A percentile compares a stretch with the other conserved stretches of the same genome.
These are phyloP conservation scores for Hydriomena furcata DNA, from an alignment of 2,888 invertebrate species.

Conservation along the genomic window DNA sequence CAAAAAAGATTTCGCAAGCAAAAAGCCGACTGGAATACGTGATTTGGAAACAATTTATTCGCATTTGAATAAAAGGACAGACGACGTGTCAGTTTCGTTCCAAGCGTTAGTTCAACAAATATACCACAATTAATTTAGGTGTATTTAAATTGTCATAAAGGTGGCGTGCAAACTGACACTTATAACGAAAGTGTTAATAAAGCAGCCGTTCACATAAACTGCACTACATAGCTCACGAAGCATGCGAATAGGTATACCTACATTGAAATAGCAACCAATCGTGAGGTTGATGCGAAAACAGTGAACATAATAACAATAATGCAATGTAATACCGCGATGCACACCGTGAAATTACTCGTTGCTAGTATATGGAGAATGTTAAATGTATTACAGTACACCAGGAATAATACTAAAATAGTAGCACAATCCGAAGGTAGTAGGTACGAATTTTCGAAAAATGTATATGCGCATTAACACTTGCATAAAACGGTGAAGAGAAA, in stretches of 20 bases:
- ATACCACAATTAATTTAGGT: too few relatives aligned
- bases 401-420: too few relatives aligned
- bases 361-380: background rate
- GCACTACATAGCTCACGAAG: conserved; percentile 7
- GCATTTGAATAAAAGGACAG: too few relatives aligned
- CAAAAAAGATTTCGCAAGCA: background rate
- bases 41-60: background rate
- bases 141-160: background rate
- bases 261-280: conserved; percentile 6
- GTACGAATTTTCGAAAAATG: too few relatives aligned
- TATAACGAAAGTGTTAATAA: conserved; percentile 14
- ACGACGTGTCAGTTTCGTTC: too few relatives aligned
- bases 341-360: conserved; percentile 8
- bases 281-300: background rate
- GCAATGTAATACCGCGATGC: background rate
- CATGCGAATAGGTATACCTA: conserved; percentile 10
- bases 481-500: too few relatives aligned
- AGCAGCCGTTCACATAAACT: conserved; percentile 1
- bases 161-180: conserved; percentile 14
- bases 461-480: too few relatives aligned
- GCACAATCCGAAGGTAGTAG: too few relatives aligned
- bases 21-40: background rate
- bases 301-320: background rate
- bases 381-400: too few relatives aligned
- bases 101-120: too few relatives aligned